A percentile compares a stretch with the other conserved stretches of the same genome.
Conservation (phyloP, 1,140 invertebrate species). For the Euglossa dilemma region DNA sequence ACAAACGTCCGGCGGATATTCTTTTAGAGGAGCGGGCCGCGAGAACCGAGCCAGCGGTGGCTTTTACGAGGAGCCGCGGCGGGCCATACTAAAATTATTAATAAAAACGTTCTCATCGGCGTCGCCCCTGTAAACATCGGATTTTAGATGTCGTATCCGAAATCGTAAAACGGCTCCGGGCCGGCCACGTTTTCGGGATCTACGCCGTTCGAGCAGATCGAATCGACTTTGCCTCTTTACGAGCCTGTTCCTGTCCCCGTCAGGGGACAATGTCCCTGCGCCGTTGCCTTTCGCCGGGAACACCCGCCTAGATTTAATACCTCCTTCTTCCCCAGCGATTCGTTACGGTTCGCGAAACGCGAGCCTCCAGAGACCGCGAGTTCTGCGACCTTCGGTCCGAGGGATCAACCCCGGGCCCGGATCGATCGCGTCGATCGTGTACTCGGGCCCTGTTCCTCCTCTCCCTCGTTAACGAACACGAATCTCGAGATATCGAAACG, state of each 20-base stretch:
- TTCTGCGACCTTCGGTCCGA: not conserved
- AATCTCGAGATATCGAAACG: slow-evolving; percentile 19
- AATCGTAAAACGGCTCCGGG: slow-evolving; percentile 65
- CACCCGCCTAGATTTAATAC: not conserved
- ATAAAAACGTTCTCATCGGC: slow-evolving; percentile 72
- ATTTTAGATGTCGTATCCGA: slow-evolving; percentile 63
- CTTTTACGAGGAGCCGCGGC: slow-evolving; percentile 54
- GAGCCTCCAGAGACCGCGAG: too few species aligned
- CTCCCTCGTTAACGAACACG: slow-evolving; percentile 13
- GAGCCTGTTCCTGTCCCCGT: slow-evolving; percentile 16
- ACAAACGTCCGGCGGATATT: slow-evolving; percentile 37
- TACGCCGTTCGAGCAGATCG: slow-evolving; percentile 48
- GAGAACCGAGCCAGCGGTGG: slow-evolving; percentile 4
- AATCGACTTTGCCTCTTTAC: slow-evolving; percentile 66
- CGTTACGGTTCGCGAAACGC: too few species aligned
- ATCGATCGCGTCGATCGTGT: not conserved
- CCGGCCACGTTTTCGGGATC: slow-evolving; percentile 6
- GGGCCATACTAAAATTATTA: slow-evolving; percentile 75
- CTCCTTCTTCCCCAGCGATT: too few species aligned
- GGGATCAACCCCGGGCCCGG: not conserved
- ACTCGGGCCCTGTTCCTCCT: not conserved
- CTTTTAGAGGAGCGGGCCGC: slow-evolving; percentile 20
- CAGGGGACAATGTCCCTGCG: slow-evolving; percentile 12
- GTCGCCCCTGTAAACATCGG: slow-evolving; percentile 69
- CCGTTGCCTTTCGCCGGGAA: slow-evolving; percentile 6